Evolutionary conservation across 1,140 invertebrate genomes (phyloP).

Genomic region (Gryon sp.): DNA sequence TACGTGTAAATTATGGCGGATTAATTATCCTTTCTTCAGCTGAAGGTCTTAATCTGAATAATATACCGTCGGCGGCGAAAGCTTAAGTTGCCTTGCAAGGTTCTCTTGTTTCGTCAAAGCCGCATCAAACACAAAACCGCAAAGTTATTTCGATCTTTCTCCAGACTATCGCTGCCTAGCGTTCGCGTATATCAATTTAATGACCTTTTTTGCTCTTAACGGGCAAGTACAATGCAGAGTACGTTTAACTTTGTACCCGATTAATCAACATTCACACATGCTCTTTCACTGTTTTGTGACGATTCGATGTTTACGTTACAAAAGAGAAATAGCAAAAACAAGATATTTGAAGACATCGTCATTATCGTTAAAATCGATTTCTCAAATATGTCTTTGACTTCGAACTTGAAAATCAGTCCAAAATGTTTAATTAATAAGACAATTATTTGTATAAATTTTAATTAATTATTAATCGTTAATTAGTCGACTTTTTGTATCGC

Average conservation of each 20-base stretch:
- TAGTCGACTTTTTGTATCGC: neutral
- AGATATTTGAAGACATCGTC: neutral
- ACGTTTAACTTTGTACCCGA: conserved; percentile 66
- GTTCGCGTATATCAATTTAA: conserved; percentile 70
- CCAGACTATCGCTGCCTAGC: conserved; percentile 54
- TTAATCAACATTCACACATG: conserved; percentile 52
- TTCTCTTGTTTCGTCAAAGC: conserved; percentile 23
- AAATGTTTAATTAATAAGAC: no score
- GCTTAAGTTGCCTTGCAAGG: conserved; percentile 17
- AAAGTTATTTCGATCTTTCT: conserved; percentile 61
- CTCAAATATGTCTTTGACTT: no score
- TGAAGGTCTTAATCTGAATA: conserved; percentile 46
- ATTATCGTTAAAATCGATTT: no score
- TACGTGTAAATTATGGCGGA: conserved; percentile 41
- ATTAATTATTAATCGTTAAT: no score
- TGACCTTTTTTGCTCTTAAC: conserved; percentile 62
- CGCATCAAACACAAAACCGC: conserved; percentile 36
- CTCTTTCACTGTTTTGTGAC: conserved; percentile 2
- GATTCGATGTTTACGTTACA: conserved; percentile 4
- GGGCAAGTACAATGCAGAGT: conserved; percentile 57
- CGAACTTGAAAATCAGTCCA: no score
- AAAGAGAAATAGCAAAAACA: no score
- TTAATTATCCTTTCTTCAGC: conserved; percentile 50
- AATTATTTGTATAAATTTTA: no score
- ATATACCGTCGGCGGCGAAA: conserved; percentile 1